Percentiles rank a stretch among this genome's conserved stretches.
These are phyloP conservation scores for Echinometra lucunter DNA, from an alignment of 53 echinoderm and acorn worm genomes.

Conservation along the genomic window DNA sequence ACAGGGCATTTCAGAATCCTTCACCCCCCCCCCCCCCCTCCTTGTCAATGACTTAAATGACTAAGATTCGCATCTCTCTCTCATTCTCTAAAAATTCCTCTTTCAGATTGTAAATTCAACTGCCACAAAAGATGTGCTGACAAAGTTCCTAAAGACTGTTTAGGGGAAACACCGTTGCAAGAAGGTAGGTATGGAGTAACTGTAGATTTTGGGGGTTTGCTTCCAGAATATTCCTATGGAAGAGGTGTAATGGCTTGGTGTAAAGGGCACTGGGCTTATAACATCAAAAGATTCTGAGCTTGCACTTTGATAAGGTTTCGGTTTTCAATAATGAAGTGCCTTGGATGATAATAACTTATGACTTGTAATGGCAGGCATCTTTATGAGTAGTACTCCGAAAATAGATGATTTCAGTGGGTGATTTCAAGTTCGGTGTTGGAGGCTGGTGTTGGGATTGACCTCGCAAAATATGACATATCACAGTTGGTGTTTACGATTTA, in stretches of 20 bases:
- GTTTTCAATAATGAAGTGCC: neutral
- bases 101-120: constrained; percentile 98
- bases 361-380: neutral
- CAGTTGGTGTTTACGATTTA: too few relatives aligned
- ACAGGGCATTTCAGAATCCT: too few relatives aligned
- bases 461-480: too few relatives aligned
- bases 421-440: too few relatives aligned
- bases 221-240: neutral
- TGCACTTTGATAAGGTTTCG: neutral
- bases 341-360: neutral
- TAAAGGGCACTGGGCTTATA: neutral
- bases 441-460: too few relatives aligned
- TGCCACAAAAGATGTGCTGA: constrained; percentile 98
- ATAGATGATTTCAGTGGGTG: too few relatives aligned
- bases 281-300: neutral
- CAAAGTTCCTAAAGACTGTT: constrained; percentile 94
- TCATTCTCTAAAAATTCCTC: too few relatives aligned
- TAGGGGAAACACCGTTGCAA: constrained; percentile 93
- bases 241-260: neutral
- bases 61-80: too few relatives aligned
- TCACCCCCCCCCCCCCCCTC: too few relatives aligned
- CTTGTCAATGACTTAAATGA: too few relatives aligned
- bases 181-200: constrained; percentile 75
- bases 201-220: neutral
- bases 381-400: neutral